Evolutionary conservation across 2,113 vertebrate genomes (phyloP), one percentile per base, ranked within the genome.

Genomic region (Strigops habroptila): DNA sequence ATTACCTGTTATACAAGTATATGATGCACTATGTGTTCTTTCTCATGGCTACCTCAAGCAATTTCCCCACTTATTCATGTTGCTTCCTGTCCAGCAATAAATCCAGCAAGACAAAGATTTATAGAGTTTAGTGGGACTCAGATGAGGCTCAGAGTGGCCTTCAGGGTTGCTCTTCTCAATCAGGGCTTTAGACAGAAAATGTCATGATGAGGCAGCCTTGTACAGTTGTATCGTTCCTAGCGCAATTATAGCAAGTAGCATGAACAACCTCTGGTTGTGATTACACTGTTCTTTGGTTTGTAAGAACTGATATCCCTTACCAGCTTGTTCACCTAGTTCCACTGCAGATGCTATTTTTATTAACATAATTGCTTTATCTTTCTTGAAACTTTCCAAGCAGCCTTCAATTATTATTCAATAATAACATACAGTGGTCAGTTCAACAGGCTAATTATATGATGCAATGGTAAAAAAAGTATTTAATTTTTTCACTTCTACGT

Each of bases 361-460:
- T 95, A 91, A 78, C 44, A 69, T 83, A 89, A 95, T 96, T 89
- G 57, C 90, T 92, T 96, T 92, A 94, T 96, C 85, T 91, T 95
- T 85, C 82, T 77, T 95, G 85, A 94, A 96, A 94, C 82, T 95
- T 96, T 81, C 88, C 82, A 95, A 91, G 91, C 67, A 93, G 84
- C 64, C 92, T 77, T 96, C 93, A 94, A 93, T 96, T 95, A 92
- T 89, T 92, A 95, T 95, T 95, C 77, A 96, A 94, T 96, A 97
- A 95, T 96, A 93, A 87, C 81, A 80, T 63, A 39, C 1, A 65
- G 44, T 91, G 94, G 88, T 95, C 92, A 90, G 96, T 97, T 97
- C 97, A 97, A 94, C 92, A 96, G 95, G 95, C 83, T 95, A 97
- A 97, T 97, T 97, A 91, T 91, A 94, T 70, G 86, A 95, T 92